These are phyloP conservation scores for Brachionichthys hirsutus DNA, from an alignment of 2,113 vertebrate species.

Conservation along the genomic window DNA sequence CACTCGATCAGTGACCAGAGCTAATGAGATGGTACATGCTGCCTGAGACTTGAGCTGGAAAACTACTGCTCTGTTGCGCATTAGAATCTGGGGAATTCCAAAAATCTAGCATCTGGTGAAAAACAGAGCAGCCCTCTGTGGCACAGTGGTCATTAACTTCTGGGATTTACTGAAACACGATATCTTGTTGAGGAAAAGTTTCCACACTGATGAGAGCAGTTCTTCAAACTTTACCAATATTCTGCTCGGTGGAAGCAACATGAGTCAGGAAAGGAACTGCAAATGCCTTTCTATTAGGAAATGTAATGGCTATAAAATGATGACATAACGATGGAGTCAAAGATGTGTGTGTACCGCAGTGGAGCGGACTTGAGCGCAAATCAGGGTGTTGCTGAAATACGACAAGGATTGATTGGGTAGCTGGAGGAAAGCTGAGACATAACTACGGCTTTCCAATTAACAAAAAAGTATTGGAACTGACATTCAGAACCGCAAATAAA, in stretches of 20 bases:
- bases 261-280: constrained; percentile 36
- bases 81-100: constrained; percentile 75
- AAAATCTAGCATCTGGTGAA: constrained; percentile 73
- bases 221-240: constrained; percentile 68
- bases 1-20: constrained; percentile 67
- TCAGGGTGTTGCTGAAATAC: constrained; percentile 18
- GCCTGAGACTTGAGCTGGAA: constrained; percentile 54
- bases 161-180: constrained; percentile 69
- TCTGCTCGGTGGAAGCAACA: constrained; percentile 56
- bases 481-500: too few species aligned
- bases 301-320: constrained; percentile 63
- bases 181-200: constrained; percentile 74
- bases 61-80: constrained; percentile 70
- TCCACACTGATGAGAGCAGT: constrained; percentile 63
- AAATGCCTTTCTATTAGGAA: constrained; percentile 39
- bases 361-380: constrained; percentile 24
- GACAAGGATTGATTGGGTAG: neutral
- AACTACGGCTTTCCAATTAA: too few species aligned
- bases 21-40: constrained; percentile 72
- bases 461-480: too few species aligned
- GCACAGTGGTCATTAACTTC: constrained; percentile 72
- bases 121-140: constrained; percentile 71
- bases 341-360: constrained; percentile 16
- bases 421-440: too few species aligned
- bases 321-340: constrained; percentile 53